A percentile compares a stretch with the other conserved stretches of the same genome.
Evolutionary conservation across 1,140 invertebrate genomes (phyloP).

Genomic region (Holcopasites calliopsidis): DNA sequence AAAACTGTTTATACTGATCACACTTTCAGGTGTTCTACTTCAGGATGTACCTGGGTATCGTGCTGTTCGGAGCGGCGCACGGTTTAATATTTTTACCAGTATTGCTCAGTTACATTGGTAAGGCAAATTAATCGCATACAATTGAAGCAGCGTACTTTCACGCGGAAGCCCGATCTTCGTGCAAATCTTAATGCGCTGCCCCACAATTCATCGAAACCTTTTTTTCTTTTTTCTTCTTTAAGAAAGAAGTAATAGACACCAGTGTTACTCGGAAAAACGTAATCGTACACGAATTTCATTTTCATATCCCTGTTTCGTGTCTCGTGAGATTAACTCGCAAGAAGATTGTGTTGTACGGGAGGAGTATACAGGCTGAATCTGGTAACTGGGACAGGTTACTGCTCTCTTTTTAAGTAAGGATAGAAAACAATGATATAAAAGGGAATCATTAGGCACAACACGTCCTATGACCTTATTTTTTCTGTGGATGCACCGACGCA

Average conservation of each 20-base stretch:
- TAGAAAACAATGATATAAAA: too few species aligned
- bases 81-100: slow-evolving; percentile 98
- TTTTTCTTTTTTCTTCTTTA: too few species aligned
- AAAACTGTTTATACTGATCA: neutral
- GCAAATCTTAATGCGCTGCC: neutral
- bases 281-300: slow-evolving; percentile 19
- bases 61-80: slow-evolving; percentile 96
- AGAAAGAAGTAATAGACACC: slow-evolving; percentile 18
- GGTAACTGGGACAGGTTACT: too few species aligned
- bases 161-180: neutral
- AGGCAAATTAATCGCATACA: slow-evolving; percentile 73
- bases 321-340: neutral
- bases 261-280: slow-evolving; percentile 19
- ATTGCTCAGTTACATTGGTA: slow-evolving; percentile 96
- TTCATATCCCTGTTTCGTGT: slow-evolving; percentile 49
- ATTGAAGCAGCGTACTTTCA: neutral
- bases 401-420: too few species aligned
- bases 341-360: neutral
- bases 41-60: slow-evolving; percentile 98
- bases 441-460: too few species aligned
- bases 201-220: neutral
- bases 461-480: too few species aligned
- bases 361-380: too few species aligned
- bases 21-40: slow-evolving; percentile 94
- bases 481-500: too few species aligned